Base-by-base conservation (phyloP, 2,113 vertebrate species). In the Piaya cayana region DNA sequence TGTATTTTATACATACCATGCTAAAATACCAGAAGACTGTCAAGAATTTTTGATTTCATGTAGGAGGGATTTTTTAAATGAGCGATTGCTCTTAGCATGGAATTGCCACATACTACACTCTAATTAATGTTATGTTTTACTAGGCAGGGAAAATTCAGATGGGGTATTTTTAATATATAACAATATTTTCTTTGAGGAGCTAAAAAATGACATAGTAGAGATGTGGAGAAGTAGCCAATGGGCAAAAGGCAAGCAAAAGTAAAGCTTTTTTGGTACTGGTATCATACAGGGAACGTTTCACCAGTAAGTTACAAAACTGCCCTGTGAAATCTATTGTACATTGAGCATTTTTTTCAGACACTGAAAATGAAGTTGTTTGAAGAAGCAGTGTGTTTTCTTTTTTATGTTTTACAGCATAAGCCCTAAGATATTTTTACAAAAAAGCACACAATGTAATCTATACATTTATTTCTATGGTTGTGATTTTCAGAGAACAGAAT, bases 221-320 rank as follows among this genome's bases (percentile, higher is more conserved):
- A 74, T 9, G 25, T 81, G 71, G 13, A 82, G 88, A 96, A 96
- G 49, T 55, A 79, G 92, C 60, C n/a, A 60, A 88, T 45, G 88
- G 86, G 89, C 92, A 71, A 96, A 95, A 95, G 64, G 75, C 63
- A 92, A 96, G 78, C 63, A 81, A 81, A 78, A 45, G 71, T 30
- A 85, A 36, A 55, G 59, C 96, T 92, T 82, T 29, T 93, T 50
- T 39, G 77, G 56, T 65, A 86, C 84, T 74, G 53, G 74, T 96
- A 96, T 97, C 86, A 84, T 88, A 93, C 8, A 94, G 84, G 74
- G 91, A 58, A 60, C 96, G 86, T 96, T 97, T 96, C 91, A 92
- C 65, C 91, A 93, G 82, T 88, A 95, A 95, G 95, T 97, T 92
- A 47, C 94, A 96, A 95, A 95, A 95, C 89, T 53, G 52, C 83